phyloP scores from a whole-genome alignment of 2,888 invertebrate species.

The Desoria tigrina region DNA sequence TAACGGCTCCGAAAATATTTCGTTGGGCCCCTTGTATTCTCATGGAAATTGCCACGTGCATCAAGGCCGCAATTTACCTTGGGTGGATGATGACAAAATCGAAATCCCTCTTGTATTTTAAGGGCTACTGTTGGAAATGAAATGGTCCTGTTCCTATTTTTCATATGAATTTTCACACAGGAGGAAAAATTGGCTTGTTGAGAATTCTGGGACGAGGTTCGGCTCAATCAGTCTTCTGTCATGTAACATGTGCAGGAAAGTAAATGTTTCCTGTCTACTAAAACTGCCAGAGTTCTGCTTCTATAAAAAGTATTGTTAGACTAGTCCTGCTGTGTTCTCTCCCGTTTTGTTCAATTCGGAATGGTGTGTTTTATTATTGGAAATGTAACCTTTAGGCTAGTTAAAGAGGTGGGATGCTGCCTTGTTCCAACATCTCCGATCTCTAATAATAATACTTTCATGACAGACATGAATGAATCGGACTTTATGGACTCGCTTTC shows the following conservation, averaged over 20 bases:
- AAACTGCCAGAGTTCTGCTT: neutral
- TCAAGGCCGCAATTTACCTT: slow-evolving; percentile 15
- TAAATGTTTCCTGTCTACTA: slow-evolving; percentile 16
- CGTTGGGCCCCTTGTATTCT: slow-evolving; percentile 18
- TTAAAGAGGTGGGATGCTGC: too few species aligned
- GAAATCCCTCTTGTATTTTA: slow-evolving; percentile 14
- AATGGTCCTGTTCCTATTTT: neutral
- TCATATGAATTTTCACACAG: slow-evolving; percentile 6
- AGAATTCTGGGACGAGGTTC: neutral
- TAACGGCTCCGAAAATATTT: slow-evolving; percentile 13
- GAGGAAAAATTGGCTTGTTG: slow-evolving; percentile 10
- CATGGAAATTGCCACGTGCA: slow-evolving; percentile 29
- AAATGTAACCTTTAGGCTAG: too few species aligned
- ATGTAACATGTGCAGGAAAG: slow-evolving; percentile 13
- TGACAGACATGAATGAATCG: too few species aligned
- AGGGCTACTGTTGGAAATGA: neutral
- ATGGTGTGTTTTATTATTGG: too few species aligned
- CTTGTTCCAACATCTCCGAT: too few species aligned
- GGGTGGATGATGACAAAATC: slow-evolving; percentile 43
- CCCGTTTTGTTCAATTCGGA: too few species aligned
- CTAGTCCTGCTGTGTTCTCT: too few species aligned
- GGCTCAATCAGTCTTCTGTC: slow-evolving; percentile 14
- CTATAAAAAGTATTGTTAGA: too few species aligned
- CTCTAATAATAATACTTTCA: too few species aligned
- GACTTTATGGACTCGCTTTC: too few species aligned